These are phyloP conservation scores for Podocnemis expansa DNA, from an alignment of 2,113 vertebrate genomes.

Conservation along the genomic window DNA sequence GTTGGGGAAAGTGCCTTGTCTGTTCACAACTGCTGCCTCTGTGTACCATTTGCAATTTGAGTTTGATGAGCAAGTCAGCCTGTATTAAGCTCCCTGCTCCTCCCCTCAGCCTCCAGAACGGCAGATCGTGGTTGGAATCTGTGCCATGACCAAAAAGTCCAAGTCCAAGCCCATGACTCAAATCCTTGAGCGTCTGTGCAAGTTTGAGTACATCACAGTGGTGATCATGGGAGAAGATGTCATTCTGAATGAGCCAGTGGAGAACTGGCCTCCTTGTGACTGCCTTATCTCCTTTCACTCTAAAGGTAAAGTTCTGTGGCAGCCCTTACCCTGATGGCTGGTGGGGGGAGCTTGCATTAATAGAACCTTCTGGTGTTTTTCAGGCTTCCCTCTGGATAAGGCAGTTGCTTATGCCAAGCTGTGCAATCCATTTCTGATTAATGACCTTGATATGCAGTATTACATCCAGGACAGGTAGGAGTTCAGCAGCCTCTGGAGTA, in stretches of 20 bases:
- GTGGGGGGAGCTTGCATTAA: neutral
- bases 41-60: neutral
- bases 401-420: slow-evolving; percentile 96
- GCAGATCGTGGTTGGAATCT: slow-evolving; percentile 97
- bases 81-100: neutral
- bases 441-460: slow-evolving; percentile 98
- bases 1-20: neutral
- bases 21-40: neutral
- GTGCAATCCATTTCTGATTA: slow-evolving; percentile 94
- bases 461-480: slow-evolving; percentile 97
- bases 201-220: slow-evolving; percentile 97
- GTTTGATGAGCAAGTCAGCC: neutral
- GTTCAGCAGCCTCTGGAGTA: neutral
- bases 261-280: slow-evolving; percentile 97
- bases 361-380: neutral
- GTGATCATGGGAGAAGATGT: slow-evolving; percentile 97
- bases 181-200: slow-evolving; percentile 96
- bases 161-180: slow-evolving; percentile 99
- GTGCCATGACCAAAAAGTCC: slow-evolving; percentile 99
- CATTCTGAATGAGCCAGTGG: slow-evolving; percentile 95
- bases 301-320: slow-evolving; percentile 83
- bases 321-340: neutral
- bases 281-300: slow-evolving; percentile 99
- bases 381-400: slow-evolving; percentile 98
- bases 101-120: slow-evolving; percentile 87